Evolutionary conservation across 2,113 vertebrate genomes (phyloP), one percentile per base, ranked within the genome.

Genomic region (Phrynosoma platyrhinos): DNA sequence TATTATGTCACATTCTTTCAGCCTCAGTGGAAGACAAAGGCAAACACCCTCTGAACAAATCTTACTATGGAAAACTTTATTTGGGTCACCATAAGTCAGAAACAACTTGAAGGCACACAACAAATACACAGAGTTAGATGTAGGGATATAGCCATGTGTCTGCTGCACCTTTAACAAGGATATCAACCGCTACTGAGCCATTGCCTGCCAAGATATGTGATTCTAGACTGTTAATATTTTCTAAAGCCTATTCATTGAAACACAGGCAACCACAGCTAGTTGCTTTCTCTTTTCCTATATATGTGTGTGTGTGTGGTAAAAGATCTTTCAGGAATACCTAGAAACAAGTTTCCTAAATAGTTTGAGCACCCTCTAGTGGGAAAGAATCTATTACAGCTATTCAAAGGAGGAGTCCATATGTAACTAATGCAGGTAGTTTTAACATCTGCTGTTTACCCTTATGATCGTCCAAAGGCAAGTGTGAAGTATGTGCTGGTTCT

Each of bases 301-400:
- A 1, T 32, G 27, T 58, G 30, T 69, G 58, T 64, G 74, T 47
- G 5, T 40, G 27, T n/a, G 18, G 8, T 0, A 14, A 85, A 42
- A 20, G 18, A 32, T 64, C 32, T 25, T 13, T 30, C 32, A 71
- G 25, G 42, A n/a, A 5, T 30, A 30, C 68, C 7, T 12, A 30
- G 64, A 21, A 71, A 36, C 12, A 36, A 55, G 1, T 16, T 12
- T 79, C 30, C 90, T 14, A 76, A 91, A 94, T 86, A 93, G 72
- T 89, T 23, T 83, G 87, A 81, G 91, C 92, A 89, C 94, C 95
- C 93, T 79, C 95, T 95, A 91, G 94, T 91, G 95, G 94, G 85
- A 91, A 88, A 53, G 5, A 88, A 86, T 42, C 7, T 69, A 9
- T 53, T 58, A 27, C 53, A 2, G 25, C 4, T 3, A 52, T 5